A percentile compares a stretch with the other conserved stretches of the same genome.
Evolutionary conservation across 2,888 invertebrate species (phyloP).

Genomic region (Electrophaes corylata): DNA sequence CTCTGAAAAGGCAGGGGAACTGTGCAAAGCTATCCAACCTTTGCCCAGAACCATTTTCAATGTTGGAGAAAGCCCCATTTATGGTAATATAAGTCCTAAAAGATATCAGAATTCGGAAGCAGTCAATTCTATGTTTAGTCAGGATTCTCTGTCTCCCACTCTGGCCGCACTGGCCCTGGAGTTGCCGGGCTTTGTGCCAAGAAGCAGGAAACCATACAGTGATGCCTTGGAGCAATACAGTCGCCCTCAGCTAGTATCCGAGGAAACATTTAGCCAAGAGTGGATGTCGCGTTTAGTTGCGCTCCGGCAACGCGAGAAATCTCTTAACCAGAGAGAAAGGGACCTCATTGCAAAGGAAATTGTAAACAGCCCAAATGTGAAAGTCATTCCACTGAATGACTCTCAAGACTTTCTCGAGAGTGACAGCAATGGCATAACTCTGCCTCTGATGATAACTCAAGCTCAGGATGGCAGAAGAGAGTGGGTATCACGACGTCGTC

Average conservation of each 20-base stretch:
- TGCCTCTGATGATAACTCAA: conserved; percentile 65
- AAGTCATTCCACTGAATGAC: conserved; percentile 56
- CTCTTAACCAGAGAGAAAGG: conserved; percentile 79
- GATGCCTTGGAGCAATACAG: conserved; percentile 56
- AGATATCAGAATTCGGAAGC: conserved; percentile 42
- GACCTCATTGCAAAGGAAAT: conserved; percentile 75
- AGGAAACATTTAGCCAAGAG: conserved; percentile 81
- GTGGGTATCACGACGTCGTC: conserved; percentile 58
- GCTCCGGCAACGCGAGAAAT: conserved; percentile 79
- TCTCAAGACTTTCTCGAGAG: conserved; percentile 42
- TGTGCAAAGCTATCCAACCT: conserved; percentile 61
- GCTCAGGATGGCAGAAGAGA: conserved; percentile 45
- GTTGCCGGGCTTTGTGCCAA: conserved; percentile 77
- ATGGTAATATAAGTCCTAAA: conserved; percentile 66
- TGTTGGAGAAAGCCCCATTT: conserved; percentile 64
- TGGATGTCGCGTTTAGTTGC: conserved; percentile 84
- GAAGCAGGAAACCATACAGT: conserved; percentile 63
- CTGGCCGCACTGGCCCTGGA: conserved; percentile 76
- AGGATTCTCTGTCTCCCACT: conserved; percentile 69
- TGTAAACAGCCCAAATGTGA: conserved; percentile 65
- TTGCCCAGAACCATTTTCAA: conserved; percentile 60
- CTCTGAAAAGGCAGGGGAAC: conserved; percentile 72
- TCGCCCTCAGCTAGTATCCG: conserved; percentile 78
- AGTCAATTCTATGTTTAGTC: conserved; percentile 44
- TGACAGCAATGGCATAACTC: conserved; percentile 70